Evolutionary conservation across 2,888 invertebrate genomes (phyloP).

Genomic region (Pterostichus madidus): DNA sequence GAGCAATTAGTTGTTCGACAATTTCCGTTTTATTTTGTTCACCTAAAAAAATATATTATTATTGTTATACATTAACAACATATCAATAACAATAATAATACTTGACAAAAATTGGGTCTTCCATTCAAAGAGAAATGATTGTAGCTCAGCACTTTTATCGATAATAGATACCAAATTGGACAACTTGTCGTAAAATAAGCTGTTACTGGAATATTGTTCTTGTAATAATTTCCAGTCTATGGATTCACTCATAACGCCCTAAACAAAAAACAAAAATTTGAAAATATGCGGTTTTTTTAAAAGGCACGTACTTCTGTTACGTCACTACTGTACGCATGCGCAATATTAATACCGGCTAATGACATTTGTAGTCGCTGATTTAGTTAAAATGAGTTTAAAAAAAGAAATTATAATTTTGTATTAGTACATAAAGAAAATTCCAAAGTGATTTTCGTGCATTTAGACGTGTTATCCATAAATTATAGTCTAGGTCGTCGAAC

Average conservation of each 20-base stretch:
- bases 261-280: constrained; percentile 71
- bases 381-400: too few relatives aligned
- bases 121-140: constrained; percentile 25
- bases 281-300: constrained; percentile 1
- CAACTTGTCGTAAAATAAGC: constrained; percentile 88
- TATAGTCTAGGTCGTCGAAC: too few relatives aligned
- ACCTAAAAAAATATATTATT: not conserved
- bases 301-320: constrained; percentile 19
- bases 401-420: too few relatives aligned
- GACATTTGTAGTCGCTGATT: too few relatives aligned
- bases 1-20: constrained; percentile 33
- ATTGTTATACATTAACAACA: too few relatives aligned
- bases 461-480: too few relatives aligned
- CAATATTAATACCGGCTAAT: too few relatives aligned
- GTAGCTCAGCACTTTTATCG: constrained; percentile 75
- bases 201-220: constrained; percentile 91
- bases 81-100: too few relatives aligned
- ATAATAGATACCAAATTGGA: constrained; percentile 92
- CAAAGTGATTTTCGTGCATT: too few relatives aligned
- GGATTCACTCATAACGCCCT: constrained; percentile 97
- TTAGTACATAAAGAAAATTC: too few relatives aligned
- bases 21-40: not conserved
- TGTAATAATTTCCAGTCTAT: constrained; percentile 96
- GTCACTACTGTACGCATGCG: constrained; percentile 33
- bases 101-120: not conserved